Conservation (phyloP, 2,888 invertebrate species). For the Xanthia togata region DNA sequence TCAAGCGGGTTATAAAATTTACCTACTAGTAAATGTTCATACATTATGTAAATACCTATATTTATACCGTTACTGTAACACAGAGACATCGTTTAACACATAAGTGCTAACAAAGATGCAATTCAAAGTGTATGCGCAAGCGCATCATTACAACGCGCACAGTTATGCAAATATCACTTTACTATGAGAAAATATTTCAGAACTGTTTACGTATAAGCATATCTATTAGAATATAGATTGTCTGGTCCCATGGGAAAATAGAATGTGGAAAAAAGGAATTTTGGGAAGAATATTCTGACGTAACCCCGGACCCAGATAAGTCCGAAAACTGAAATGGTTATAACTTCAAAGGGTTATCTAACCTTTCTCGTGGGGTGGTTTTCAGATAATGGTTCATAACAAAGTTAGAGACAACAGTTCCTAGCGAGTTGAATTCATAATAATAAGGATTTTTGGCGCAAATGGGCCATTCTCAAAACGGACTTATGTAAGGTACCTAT, state of each 20-base stretch:
- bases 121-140: constrained; percentile 23
- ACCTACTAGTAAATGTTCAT: not conserved
- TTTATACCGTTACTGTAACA: not conserved
- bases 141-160: constrained; percentile 5
- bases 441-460: not conserved
- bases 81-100: constrained; percentile 26
- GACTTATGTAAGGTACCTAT: no score
- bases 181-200: constrained; percentile 21
- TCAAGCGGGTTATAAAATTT: not conserved
- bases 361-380: not conserved
- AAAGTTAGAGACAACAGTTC: not conserved
- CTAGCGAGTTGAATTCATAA: not conserved
- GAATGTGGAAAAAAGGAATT: not conserved
- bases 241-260: constrained; percentile 8
- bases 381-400: not conserved
- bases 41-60: not conserved
- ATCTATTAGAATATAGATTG: not conserved
- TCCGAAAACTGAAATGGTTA: no score
- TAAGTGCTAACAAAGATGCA: constrained; percentile 46
- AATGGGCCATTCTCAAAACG: no score
- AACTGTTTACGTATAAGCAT: not conserved
- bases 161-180: constrained; percentile 44
- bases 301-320: not conserved
- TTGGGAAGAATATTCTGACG: not conserved
- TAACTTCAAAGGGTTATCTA: not conserved